Base-by-base conservation (phyloP, 2,888 invertebrate genomes). In the Ophion costatus region DNA sequence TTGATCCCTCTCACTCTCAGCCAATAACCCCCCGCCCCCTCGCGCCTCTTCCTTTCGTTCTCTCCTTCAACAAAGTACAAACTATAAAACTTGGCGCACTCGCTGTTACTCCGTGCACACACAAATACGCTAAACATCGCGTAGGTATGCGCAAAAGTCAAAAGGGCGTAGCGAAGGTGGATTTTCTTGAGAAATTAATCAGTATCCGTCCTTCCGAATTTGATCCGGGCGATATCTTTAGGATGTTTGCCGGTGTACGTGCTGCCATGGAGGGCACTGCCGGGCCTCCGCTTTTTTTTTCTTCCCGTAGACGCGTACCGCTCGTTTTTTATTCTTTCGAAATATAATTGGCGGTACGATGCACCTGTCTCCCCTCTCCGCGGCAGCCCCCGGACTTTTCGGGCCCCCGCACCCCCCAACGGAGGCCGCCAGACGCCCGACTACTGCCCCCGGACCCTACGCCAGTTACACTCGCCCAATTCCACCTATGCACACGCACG, bases 341-440 rank as follows among this genome's bases (percentile, higher is more conserved):
- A 93, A 93, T 93, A 93, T 93, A 93, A 93, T 93, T 93, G 93
- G 93, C 93, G 91, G 92, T 92, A 90, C 93, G 93, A 93, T 93
- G 93, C 93, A 93, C 93, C 93, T 93, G 93, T 93, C 93, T 90
- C 90, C 90, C 90, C 89, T 88, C 88, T 89, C 14, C 88, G 80
- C 76, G 80, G 67, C 87, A 78, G 83, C 82, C 84, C 87, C 86
- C 77, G 66, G 66, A 66, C 71, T 73, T 73, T 77, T 66, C 29
- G 14, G 29, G 11, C 66, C 77, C 66, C 84, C 73, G 66, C 56
- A 61, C 38, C 86, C 83, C 29, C 64, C 67, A 51, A 80, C 73
- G 74, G 86, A 61, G 80, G 82, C 85, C 79, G 83, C 74, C 85
- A 83, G 84, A 82, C 64, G 77, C 67, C 69, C 33, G 64, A 70